These are phyloP conservation scores for Champsocephalus esox DNA, from an alignment of 2,797 vertebrate genomes.

Conservation along the genomic window DNA sequence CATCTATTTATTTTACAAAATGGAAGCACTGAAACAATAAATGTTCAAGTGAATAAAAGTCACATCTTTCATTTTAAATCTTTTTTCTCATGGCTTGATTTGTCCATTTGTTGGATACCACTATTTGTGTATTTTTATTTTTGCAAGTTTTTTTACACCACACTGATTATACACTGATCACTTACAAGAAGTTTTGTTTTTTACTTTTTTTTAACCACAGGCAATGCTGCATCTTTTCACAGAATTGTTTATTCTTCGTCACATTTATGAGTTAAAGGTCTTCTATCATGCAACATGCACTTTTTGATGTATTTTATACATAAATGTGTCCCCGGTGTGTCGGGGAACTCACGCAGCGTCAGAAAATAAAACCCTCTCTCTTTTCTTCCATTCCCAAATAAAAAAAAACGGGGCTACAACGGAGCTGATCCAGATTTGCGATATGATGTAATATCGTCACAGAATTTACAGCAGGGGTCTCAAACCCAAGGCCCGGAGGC, in stretches of 20 bases:
- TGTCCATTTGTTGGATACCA: constrained; percentile 55
- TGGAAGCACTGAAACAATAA: constrained; percentile 91
- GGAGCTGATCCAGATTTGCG: too few relatives aligned
- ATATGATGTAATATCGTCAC: too few relatives aligned
- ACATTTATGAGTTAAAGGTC: neutral
- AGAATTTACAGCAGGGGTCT: too few relatives aligned
- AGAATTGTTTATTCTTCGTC: neutral
- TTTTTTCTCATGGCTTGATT: constrained; percentile 71
- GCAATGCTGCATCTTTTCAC: constrained; percentile 18
- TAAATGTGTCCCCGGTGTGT: too few relatives aligned
- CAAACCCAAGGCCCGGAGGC: too few relatives aligned
- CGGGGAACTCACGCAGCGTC: too few relatives aligned
- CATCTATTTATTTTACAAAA: constrained; percentile 94
- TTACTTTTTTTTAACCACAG: neutral
- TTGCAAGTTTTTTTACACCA: constrained; percentile 14
- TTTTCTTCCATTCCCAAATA: too few relatives aligned
- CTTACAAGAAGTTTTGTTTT: neutral
- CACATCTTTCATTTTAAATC: constrained; percentile 81
- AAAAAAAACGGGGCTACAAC: too few relatives aligned
- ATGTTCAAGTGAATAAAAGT: constrained; percentile 88
- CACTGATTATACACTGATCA: constrained; percentile 29
- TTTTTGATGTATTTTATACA: too few relatives aligned
- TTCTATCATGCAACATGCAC: too few relatives aligned
- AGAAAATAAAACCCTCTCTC: too few relatives aligned
- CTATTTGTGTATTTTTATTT: constrained; percentile 13